A percentile compares a stretch with the other conserved stretches of the same genome.
Evolutionary conservation across 92 coral and sea anemone species (phyloP).

Genomic region (Heliopora coerulea): DNA sequence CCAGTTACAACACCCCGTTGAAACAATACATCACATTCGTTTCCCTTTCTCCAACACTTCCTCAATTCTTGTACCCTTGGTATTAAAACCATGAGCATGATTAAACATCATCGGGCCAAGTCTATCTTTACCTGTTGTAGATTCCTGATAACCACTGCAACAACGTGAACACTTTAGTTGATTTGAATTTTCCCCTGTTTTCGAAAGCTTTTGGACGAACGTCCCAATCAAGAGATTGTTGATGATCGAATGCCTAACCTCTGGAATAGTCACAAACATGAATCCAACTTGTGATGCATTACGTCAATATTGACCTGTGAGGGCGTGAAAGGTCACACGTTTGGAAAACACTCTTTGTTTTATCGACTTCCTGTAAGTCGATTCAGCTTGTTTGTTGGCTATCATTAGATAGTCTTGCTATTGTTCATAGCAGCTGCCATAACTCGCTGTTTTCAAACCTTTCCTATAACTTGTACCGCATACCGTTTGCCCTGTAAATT

Average conservation of each 20-base stretch:
- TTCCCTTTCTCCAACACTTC: neutral
- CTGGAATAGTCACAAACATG: constrained; percentile 18
- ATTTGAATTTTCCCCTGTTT: neutral
- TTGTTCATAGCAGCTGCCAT: too few species aligned
- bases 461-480: too few species aligned
- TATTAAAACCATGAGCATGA: neutral
- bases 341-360: constrained; percentile 17
- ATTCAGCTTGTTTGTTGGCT: neutral
- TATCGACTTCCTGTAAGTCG: constrained; percentile 32
- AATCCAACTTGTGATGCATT: constrained; percentile 11
- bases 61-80: neutral
- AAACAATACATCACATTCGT: neutral
- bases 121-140: neutral
- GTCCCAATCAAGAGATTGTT: neutral
- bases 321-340: constrained; percentile 8
- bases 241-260: neutral
- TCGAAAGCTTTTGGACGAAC: neutral
- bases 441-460: too few species aligned
- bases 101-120: neutral
- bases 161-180: neutral
- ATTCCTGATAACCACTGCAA: neutral
- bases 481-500: too few species aligned
- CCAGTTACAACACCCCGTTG: neutral
- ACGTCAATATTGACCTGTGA: constrained; percentile 27
- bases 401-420: neutral